Conservation (phyloP, 2,888 invertebrate genomes). For the Troides oblongomaculatus region DNA sequence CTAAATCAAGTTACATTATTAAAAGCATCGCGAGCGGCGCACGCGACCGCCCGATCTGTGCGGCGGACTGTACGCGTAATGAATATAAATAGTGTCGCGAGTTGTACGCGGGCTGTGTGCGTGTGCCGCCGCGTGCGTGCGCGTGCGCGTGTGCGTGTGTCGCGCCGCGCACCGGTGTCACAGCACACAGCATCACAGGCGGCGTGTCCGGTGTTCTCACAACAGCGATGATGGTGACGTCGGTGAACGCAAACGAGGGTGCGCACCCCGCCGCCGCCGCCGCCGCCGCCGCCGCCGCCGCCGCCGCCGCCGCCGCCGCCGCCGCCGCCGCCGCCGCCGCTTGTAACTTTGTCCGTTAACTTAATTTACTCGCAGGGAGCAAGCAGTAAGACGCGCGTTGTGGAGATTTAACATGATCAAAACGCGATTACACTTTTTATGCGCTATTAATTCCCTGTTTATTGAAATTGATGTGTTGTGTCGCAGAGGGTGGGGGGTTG, state of each 20-base stretch:
- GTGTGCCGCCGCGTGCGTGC: too few species aligned
- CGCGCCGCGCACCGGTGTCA: not conserved
- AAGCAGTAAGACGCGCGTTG: not conserved
- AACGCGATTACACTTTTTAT: slow-evolving; percentile 2
- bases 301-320: too few species aligned
- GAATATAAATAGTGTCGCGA: slow-evolving; percentile 17
- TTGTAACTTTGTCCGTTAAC: slow-evolving; percentile 18
- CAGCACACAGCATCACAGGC: slow-evolving; percentile 1
- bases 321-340: too few species aligned
- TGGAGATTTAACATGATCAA: not conserved
- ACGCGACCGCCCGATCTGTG: not conserved
- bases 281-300: too few species aligned
- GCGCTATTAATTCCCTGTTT: not conserved
- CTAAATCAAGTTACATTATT: too few species aligned
- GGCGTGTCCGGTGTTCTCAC: slow-evolving; percentile 5
- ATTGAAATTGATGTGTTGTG: not conserved
- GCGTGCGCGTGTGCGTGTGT: too few species aligned
- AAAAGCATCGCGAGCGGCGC: not conserved
- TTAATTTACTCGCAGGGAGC: slow-evolving; percentile 23
- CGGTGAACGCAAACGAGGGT: too few species aligned
- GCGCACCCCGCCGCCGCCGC: too few species aligned
- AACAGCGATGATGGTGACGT: not conserved
- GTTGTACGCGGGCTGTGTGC: too few species aligned
- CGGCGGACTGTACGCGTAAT: slow-evolving; percentile 7
- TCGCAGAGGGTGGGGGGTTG: too few species aligned